These are phyloP conservation scores for Hyles vespertilio DNA, from an alignment of 1,140 invertebrate genomes.

Conservation along the genomic window DNA sequence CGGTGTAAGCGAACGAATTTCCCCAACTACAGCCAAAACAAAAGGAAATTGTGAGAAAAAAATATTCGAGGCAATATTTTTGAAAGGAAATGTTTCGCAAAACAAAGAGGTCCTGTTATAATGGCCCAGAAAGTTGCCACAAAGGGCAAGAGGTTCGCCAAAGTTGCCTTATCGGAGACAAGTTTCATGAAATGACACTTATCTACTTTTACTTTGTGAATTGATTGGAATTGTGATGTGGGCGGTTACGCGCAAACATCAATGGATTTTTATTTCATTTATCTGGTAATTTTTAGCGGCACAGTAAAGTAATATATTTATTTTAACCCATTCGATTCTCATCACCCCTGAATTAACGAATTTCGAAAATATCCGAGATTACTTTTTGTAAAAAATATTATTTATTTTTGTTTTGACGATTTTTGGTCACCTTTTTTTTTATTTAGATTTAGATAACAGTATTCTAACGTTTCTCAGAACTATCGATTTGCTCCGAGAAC, in stretches of 20 bases:
- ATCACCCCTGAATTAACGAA: too few species aligned
- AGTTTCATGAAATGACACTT: slow-evolving; percentile 43
- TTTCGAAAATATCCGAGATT: too few species aligned
- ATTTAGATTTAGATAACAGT: too few species aligned
- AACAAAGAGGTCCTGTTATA: slow-evolving; percentile 43
- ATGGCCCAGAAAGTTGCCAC: slow-evolving; percentile 32
- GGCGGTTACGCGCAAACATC: background rate
- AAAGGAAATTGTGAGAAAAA: slow-evolving; percentile 33
- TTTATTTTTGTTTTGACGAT: too few species aligned
- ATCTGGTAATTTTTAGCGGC: too few species aligned
- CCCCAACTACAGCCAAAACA: slow-evolving; percentile 27
- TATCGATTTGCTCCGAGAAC: too few species aligned
- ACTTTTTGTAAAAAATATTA: too few species aligned
- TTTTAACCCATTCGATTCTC: too few species aligned
- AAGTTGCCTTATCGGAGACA: slow-evolving; percentile 41
- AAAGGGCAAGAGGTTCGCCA: slow-evolving; percentile 30
- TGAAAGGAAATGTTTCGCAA: slow-evolving; percentile 28
- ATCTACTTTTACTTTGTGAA: slow-evolving; percentile 36
- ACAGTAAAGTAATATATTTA: too few species aligned
- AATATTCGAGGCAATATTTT: slow-evolving; percentile 51
- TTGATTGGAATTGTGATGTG: slow-evolving; percentile 32
- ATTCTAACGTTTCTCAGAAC: too few species aligned
- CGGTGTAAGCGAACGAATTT: slow-evolving; percentile 20
- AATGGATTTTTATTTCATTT: too few species aligned
- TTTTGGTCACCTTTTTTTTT: too few species aligned